Conservation (phyloP, 2,113 vertebrate species). For the Nesogale talazaci region DNA sequence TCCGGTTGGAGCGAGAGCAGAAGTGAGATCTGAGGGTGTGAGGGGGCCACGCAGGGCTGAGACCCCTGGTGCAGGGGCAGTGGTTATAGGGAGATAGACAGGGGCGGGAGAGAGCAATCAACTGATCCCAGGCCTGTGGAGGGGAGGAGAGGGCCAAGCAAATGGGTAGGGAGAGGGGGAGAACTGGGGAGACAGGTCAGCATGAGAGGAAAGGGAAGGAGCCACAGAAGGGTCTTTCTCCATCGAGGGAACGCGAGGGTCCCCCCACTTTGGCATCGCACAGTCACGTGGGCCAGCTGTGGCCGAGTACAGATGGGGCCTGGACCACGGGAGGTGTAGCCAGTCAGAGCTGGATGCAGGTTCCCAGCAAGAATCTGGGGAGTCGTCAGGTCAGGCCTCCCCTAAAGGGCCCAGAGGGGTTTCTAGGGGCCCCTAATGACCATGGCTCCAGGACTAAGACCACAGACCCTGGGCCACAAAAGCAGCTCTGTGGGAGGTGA, state of each 20-base stretch:
- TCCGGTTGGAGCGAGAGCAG: neutral
- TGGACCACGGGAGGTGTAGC: neutral
- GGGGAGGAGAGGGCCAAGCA: neutral
- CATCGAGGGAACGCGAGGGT: fast-evolving
- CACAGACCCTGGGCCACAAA: neutral
- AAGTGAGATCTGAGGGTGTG: fast-evolving
- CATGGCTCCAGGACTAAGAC: neutral
- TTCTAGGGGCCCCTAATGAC: neutral
- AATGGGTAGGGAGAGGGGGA: neutral
- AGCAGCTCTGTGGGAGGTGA: neutral
- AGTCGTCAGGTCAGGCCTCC: neutral
- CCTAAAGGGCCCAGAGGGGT: neutral
- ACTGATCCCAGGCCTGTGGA: neutral
- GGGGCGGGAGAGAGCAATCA: neutral
- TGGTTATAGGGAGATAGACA: neutral
- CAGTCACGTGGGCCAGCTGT: neutral
- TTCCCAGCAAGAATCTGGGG: neutral
- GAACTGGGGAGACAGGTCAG: neutral
- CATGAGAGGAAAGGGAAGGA: neutral
- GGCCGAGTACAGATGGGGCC: too few relatives aligned
- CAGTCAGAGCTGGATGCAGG: neutral
- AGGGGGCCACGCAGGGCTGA: neutral
- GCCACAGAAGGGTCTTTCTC: neutral
- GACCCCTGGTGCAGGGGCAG: neutral
- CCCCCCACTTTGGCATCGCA: neutral